phyloP scores from a whole-genome alignment of 2,113 vertebrate species.

The Oostethus manadensis region DNA sequence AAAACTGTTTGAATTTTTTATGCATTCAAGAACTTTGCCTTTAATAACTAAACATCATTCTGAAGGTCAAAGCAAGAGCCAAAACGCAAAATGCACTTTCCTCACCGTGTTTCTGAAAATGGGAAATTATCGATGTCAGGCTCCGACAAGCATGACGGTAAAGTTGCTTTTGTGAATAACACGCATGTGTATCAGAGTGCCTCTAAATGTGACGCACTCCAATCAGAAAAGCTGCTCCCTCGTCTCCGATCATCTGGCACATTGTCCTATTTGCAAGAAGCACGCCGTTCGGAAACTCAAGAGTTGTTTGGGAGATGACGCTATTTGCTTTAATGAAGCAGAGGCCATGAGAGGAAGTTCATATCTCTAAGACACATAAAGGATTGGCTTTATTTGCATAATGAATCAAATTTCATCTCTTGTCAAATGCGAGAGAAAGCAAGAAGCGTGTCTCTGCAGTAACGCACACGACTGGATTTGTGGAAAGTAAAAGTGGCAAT shows the following conservation, averaged over 20 bases:
- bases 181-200: not conserved
- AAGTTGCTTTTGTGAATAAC: not conserved
- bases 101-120: not conserved
- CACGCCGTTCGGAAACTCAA: conserved; percentile 12
- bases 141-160: too few relatives aligned
- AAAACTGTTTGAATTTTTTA: not conserved
- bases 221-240: conserved; percentile 1
- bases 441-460: not conserved
- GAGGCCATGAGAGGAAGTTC: conserved; percentile 29
- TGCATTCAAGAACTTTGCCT: not conserved
- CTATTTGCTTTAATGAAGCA: conserved; percentile 33
- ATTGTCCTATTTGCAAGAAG: not conserved
- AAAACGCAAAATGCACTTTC: not conserved
- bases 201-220: conserved; percentile 5
- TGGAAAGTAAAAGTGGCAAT: conserved; percentile 32
- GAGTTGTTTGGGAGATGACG: conserved; percentile 21
- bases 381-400: conserved; percentile 39
- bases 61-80: not conserved
- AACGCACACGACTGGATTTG: conserved; percentile 41
- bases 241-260: conserved; percentile 7
- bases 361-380: conserved; percentile 25
- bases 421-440: conserved; percentile 25
- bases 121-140: not conserved
- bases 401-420: conserved; percentile 37
- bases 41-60: not conserved